Evolutionary conservation across 1,140 invertebrate genomes (phyloP).

Genomic region (Hetaerina americana): DNA sequence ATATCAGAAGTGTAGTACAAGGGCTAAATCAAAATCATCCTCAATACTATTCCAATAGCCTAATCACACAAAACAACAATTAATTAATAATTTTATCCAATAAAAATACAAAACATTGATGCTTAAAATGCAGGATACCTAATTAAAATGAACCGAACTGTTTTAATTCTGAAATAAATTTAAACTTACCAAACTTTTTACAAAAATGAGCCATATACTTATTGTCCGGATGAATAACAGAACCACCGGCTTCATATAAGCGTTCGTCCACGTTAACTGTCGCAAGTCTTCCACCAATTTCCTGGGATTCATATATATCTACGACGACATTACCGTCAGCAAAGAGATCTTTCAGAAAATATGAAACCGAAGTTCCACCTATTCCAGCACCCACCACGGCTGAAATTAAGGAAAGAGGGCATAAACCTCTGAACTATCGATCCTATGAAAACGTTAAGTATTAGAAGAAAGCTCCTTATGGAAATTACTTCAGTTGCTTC

Average conservation of each 20-base stretch:
- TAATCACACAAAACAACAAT: too few species aligned
- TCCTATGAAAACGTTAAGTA: too few species aligned
- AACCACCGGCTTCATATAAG: slow-evolving; percentile 44
- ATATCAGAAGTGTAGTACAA: too few species aligned
- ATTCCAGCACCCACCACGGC: slow-evolving; percentile 51
- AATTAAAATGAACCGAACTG: too few species aligned
- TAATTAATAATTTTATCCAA: too few species aligned
- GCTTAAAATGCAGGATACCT: too few species aligned
- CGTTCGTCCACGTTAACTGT: slow-evolving; percentile 32
- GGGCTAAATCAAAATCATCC: too few species aligned
- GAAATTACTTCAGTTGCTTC: not conserved
- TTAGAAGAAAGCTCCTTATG: too few species aligned
- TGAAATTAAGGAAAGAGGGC: slow-evolving; percentile 20
- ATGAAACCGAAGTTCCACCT: slow-evolving; percentile 43
- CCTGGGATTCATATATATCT: slow-evolving; percentile 39
- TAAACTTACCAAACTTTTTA: slow-evolving; percentile 34
- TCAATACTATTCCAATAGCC: too few species aligned
- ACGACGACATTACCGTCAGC: slow-evolving; percentile 29
- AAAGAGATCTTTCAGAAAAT: slow-evolving; percentile 41
- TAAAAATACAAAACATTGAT: too few species aligned
- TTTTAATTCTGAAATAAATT: too few species aligned
- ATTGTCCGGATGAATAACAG: slow-evolving; percentile 44
- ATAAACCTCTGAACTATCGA: not conserved
- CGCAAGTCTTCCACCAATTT: slow-evolving; percentile 43
- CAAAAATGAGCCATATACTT: slow-evolving; percentile 44